phyloP scores from a whole-genome alignment of 2,113 vertebrate species.

The Deroptyus accipitrinus region DNA sequence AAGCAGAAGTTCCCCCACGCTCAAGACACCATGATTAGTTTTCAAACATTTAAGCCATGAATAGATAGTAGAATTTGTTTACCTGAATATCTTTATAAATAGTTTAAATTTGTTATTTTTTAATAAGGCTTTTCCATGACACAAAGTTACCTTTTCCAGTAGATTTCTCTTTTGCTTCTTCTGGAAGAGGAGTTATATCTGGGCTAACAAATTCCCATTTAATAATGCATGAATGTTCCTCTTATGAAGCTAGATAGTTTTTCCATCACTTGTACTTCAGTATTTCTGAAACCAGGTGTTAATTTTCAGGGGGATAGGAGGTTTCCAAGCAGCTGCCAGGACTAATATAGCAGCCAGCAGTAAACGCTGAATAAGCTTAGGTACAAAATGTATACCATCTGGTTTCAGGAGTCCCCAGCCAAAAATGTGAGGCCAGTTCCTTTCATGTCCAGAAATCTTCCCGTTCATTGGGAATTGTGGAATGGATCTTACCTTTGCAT shows the following conservation, averaged over 20 bases:
- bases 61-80: not conserved
- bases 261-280: conserved; percentile 49
- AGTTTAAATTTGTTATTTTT: not conserved
- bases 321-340: conserved; percentile 63
- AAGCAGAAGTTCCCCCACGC: not conserved
- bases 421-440: conserved; percentile 40
- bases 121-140: not conserved
- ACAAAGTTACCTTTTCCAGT: not conserved
- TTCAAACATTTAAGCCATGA: not conserved
- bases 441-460: conserved; percentile 52
- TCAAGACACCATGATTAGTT: not conserved
- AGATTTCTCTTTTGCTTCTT: not conserved
- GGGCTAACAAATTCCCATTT: conserved; percentile 2
- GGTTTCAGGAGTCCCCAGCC: conserved; percentile 39
- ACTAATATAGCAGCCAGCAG: conserved; percentile 61
- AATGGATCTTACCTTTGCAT: conserved; percentile 52
- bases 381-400: conserved; percentile 68
- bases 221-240: conserved; percentile 1
- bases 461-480: not conserved
- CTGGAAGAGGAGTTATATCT: not conserved
- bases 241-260: conserved; percentile 28
- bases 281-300: conserved; percentile 67
- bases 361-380: conserved; percentile 71
- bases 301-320: conserved; percentile 69
- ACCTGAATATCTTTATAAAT: not conserved